Base-by-base conservation (phyloP, 2,113 vertebrate species). In the Morone saxatilis region DNA sequence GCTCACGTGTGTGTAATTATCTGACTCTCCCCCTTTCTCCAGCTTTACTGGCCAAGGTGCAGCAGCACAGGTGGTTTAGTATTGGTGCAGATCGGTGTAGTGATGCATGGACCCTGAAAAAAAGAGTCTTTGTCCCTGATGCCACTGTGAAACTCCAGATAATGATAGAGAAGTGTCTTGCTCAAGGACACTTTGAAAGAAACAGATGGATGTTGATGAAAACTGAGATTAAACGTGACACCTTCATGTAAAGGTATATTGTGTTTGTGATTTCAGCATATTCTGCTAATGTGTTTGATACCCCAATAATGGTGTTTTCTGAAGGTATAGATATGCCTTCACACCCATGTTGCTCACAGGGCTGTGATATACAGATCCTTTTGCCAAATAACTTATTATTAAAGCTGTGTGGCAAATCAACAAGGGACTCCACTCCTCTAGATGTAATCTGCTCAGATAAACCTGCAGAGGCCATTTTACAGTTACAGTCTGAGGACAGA, bases 401-500 rank as follows among this genome's bases (percentile, higher is more conserved):
- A 88, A 86, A 85, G 62, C 31, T 47, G 60, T 1, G 2, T 56
- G 70, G 59, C 76, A 51, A 85, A 91, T 84, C 78, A 86, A 73
- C 83, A 63, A 48, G 66, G 71, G 69, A 87, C 70, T 74, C 73
- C 47, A 59, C 80, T 90, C 51, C 5, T 3, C 63, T 75, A 78
- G 76, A 88, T 87, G 72, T 90, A 88, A 91, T 91, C 89, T 90
- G 82, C 56, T 82, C 76, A 73, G 87, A 91, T 87, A 87, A 89
- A 90, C 78, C 86, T 82, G 71, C 77, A 86, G 76, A 86, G 78
- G 59, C 62, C 74, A 79, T 89, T 91, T 86, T 88, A 89, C 83
- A 90, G 91, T 88, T 83, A 76, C 83, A 90, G 70, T 87, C 31
- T 57, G 41, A 72, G 51, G 79, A 83, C 65, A 89, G 86, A 91